phyloP scores from a whole-genome alignment of 2,888 invertebrate species.

The Dexiosoma caninum region DNA sequence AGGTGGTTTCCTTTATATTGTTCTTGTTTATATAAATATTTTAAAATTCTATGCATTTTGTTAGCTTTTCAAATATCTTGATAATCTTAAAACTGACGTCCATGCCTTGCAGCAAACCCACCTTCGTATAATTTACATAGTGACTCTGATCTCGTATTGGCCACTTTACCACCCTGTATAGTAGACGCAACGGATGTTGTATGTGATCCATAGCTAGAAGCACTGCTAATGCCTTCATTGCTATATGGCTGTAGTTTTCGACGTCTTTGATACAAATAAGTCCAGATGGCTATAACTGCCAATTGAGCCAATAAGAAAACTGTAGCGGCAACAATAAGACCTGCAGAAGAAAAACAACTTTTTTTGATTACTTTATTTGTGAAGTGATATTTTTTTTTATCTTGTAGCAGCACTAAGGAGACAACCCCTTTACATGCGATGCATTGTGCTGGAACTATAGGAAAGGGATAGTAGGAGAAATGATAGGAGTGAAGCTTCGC shows the following conservation, averaged over 20 bases:
- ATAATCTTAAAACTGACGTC: slow-evolving; percentile 72
- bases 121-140: slow-evolving; percentile 92
- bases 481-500: too few species aligned
- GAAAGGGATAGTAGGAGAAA: too few species aligned
- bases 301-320: slow-evolving; percentile 92
- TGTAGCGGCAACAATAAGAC: slow-evolving; percentile 90
- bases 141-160: slow-evolving; percentile 83
- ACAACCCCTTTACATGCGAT: too few species aligned
- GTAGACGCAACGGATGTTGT: slow-evolving; percentile 69
- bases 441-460: too few species aligned
- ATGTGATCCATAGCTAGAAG: slow-evolving; percentile 67
- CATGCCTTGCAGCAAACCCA: slow-evolving; percentile 83
- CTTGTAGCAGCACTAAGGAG: too few species aligned
- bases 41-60: slow-evolving; percentile 46
- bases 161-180: slow-evolving; percentile 75
- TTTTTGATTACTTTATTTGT: too few species aligned
- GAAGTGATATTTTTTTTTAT: too few species aligned
- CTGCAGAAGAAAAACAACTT: slow-evolving; percentile 78
- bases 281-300: slow-evolving; percentile 91
- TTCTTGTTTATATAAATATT: slow-evolving; percentile 29
- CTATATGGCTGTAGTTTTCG: slow-evolving; percentile 77
- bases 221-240: slow-evolving; percentile 67
- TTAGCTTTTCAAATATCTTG: slow-evolving; percentile 5
- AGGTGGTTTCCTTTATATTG: slow-evolving; percentile 43
- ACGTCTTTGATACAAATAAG: slow-evolving; percentile 91